These are phyloP conservation scores for Muscicapa comitata DNA, from an alignment of 2,797 vertebrate species.

Conservation along the genomic window DNA sequence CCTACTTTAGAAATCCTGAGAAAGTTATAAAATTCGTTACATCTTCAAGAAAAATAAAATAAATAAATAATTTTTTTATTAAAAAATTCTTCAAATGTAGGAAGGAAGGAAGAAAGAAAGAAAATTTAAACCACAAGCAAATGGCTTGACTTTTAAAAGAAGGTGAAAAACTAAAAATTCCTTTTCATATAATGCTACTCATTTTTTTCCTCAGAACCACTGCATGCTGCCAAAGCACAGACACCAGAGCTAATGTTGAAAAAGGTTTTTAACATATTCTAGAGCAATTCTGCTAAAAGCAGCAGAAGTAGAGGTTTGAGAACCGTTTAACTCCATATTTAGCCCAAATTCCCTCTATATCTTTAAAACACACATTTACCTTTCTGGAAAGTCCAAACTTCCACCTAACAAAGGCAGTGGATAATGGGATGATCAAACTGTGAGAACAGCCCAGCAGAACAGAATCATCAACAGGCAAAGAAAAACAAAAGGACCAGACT, in stretches of 20 bases:
- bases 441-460: neutral
- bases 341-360: neutral
- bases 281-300: neutral
- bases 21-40: neutral
- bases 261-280: neutral
- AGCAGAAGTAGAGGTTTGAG: neutral
- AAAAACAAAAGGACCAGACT: neutral
- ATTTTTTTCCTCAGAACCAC: neutral
- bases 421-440: neutral
- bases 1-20: neutral
- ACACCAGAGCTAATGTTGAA: neutral
- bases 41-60: neutral
- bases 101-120: neutral
- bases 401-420: neutral
- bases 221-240: neutral
- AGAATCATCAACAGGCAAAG: neutral
- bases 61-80: neutral
- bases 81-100: neutral
- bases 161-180: neutral
- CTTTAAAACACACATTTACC: neutral
- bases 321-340: neutral
- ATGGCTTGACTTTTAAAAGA: neutral
- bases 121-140: neutral
- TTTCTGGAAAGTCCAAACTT: neutral
- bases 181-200: neutral